Percentiles rank a stretch among this genome's conserved stretches.
phyloP scores from a whole-genome alignment of 35 echinoderm and acorn worm genomes.

The Ophioderma brevispina region DNA sequence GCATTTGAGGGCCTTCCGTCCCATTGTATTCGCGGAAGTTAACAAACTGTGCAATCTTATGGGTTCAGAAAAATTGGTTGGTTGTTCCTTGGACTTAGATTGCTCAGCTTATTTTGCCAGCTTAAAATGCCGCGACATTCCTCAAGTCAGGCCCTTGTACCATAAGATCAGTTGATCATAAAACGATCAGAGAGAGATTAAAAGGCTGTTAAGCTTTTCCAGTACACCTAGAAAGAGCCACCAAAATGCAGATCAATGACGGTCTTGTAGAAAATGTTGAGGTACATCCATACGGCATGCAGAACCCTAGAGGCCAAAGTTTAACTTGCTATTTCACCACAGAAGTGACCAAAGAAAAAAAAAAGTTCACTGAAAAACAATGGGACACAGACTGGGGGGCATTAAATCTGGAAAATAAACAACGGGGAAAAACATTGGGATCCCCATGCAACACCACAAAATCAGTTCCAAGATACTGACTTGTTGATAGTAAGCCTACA shows the following conservation, averaged over 20 bases:
- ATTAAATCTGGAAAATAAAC: neutral
- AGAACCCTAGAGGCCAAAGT: neutral
- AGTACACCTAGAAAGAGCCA: neutral
- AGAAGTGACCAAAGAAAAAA: neutral
- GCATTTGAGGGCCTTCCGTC: slow-evolving; percentile 58
- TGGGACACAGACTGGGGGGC: neutral
- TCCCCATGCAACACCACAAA: neutral
- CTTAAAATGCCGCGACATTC: slow-evolving; percentile 82
- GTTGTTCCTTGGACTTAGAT: slow-evolving; percentile 43
- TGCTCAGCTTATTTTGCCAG: slow-evolving; percentile 60
- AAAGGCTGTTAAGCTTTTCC: no score
- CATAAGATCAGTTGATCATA: neutral
- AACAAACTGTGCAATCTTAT: slow-evolving; percentile 73
- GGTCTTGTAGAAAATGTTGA: slow-evolving; percentile 19
- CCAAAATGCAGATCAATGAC: neutral
- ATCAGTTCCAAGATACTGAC: slow-evolving; percentile 2
- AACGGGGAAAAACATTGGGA: neutral
- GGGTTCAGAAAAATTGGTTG: slow-evolving; percentile 79
- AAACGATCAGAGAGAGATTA: neutral
- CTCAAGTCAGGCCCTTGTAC: slow-evolving; percentile 45
- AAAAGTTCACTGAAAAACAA: neutral
- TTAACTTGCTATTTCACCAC: neutral
- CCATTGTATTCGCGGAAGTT: slow-evolving; percentile 57
- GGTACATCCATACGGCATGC: neutral
- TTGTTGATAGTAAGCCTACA: slow-evolving; percentile 60